Base-by-base conservation (phyloP, 2,888 invertebrate genomes). In the Labia minor region DNA sequence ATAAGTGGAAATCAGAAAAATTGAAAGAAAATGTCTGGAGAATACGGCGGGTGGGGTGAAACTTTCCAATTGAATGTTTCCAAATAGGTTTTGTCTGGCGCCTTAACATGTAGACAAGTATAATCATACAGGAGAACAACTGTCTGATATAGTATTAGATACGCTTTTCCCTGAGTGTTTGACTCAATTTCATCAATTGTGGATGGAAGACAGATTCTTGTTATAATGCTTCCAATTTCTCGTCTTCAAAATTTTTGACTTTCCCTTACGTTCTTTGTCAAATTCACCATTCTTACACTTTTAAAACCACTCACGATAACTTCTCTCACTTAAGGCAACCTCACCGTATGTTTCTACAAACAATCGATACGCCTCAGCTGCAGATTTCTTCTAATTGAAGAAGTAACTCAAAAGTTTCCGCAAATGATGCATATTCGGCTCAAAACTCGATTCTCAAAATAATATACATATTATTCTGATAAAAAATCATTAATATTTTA, bases 171-270 rank as follows among this genome's bases (percentile, higher is more conserved):
- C n/a, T n/a, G n/a, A 49, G 69, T 33, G 69, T 72, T 72, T 71
- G 70, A 62, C 63, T n/a, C n/a, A n/a, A n/a, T n/a, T n/a, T n/a
- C n/a, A n/a, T n/a, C n/a, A n/a, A n/a, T n/a, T n/a, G n/a, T n/a
- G n/a, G n/a, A n/a, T n/a, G n/a, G n/a, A n/a, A n/a, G n/a, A 70
- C 63, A 67, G 68, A 69, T 72, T 69, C 69, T 70, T 64, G 37
- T 70, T 66, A 68, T 68, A 71, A 69, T 69, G 67, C 70, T 68
- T 72, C 67, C 67, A 72, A 70, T 70, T 72, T 70, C 65, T 61
- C 65, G 49, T 68, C 69, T 68, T 71, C 67, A 63, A 66, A 69
- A 69, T 68, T 71, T 72, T 71, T 64, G 68, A 67, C 67, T 67
- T 68, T 69, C 69, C 71, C 20, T 66, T 66, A 63, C 72, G 69